Conservation (phyloP, 2,888 invertebrate genomes). For the Apoda limacodes region DNA sequence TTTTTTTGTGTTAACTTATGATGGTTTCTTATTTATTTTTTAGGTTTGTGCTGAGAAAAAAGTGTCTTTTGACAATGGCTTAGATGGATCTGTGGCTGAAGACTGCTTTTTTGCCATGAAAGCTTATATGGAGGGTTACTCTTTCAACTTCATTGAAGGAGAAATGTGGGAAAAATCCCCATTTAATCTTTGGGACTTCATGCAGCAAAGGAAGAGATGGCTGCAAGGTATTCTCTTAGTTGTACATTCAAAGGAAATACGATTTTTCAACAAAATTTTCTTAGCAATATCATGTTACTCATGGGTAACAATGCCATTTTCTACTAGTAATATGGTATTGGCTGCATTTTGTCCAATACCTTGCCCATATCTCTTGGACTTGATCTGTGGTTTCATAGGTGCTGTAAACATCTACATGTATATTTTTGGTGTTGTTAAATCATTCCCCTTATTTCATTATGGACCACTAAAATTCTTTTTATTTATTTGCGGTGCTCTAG, state of each 20-base stretch:
- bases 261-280: conserved; percentile 81
- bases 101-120: conserved; percentile 98
- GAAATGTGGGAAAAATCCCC: conserved; percentile 99
- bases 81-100: conserved; percentile 97
- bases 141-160: conserved; percentile 96
- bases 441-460: conserved; percentile 90
- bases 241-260: conserved; percentile 88
- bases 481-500: conserved; percentile 87
- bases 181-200: conserved; percentile 93
- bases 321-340: conserved; percentile 88
- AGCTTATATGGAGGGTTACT: conserved; percentile 89
- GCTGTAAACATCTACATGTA: conserved; percentile 98
- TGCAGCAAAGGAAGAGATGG: conserved; percentile 97
- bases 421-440: conserved; percentile 96
- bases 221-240: conserved; percentile 91
- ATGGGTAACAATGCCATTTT: conserved; percentile 95
- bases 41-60: conserved; percentile 90
- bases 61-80: conserved; percentile 95
- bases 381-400: conserved; percentile 90
- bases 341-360: conserved; percentile 89
- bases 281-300: conserved; percentile 92
- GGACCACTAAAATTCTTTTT: conserved; percentile 82
- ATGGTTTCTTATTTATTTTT: conserved; percentile 27
- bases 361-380: conserved; percentile 85
- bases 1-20: conserved; percentile 1